A percentile compares a stretch with the other conserved stretches of the same genome.
Evolutionary conservation across 2,113 vertebrate species (phyloP).

Genomic region (Cnemophilus loriae): DNA sequence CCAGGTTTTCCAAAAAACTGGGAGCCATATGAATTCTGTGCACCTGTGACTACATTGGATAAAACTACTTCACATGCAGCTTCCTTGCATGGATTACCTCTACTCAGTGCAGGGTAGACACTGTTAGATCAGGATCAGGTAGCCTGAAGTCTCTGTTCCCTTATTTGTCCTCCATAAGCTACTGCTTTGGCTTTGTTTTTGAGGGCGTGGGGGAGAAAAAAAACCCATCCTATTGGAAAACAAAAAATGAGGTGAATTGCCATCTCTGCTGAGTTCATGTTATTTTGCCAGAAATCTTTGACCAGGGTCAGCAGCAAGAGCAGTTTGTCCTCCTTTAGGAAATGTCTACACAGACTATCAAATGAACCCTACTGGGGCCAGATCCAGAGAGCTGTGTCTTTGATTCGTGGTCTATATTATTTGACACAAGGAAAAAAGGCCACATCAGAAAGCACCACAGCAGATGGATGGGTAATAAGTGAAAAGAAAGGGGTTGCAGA

Average conservation of each 20-base stretch:
- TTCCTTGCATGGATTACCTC: background rate
- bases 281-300: background rate
- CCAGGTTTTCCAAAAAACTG: background rate
- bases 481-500: background rate
- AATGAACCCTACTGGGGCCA: background rate
- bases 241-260: background rate
- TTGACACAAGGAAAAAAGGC: background rate
- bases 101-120: background rate
- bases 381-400: background rate
- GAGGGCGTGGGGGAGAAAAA: background rate
- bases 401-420: background rate
- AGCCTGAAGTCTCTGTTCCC: background rate
- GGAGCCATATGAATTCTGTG: background rate
- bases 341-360: background rate
- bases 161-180: background rate
- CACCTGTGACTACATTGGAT: too few relatives aligned
- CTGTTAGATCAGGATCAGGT: background rate
- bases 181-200: background rate
- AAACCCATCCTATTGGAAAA: background rate
- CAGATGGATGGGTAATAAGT: background rate
- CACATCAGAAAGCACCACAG: background rate
- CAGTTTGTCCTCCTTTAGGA: background rate
- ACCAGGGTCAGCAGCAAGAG: background rate
- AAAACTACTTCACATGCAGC: background rate
- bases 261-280: background rate